These are phyloP conservation scores for Cyprinodon diabolis DNA, from an alignment of 2,797 vertebrate species.

Conservation along the genomic window DNA sequence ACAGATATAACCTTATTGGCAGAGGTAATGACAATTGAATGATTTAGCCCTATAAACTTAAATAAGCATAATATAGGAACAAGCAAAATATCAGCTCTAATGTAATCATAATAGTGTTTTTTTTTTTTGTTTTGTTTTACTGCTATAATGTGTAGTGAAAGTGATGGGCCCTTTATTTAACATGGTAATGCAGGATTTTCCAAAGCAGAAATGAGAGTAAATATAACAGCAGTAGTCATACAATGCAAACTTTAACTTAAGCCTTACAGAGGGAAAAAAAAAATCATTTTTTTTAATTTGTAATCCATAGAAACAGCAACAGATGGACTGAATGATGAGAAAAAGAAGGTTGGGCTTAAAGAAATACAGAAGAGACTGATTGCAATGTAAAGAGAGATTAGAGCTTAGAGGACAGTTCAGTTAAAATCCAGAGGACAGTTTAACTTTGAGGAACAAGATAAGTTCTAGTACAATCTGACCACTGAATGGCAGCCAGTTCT, in stretches of 20 bases:
- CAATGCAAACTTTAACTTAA: not conserved
- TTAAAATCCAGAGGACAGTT: not conserved
- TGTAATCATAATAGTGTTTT: not conserved
- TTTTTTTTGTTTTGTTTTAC: not conserved
- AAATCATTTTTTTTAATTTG: not conserved
- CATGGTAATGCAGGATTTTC: not conserved
- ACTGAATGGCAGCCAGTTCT: conserved; percentile 1
- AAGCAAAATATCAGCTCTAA: not conserved
- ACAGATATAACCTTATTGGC: too few relatives aligned
- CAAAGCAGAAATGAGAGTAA: not conserved
- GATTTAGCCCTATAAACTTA: not conserved
- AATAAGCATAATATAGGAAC: not conserved
- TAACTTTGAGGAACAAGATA: conserved; percentile 10
- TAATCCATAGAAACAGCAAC: conserved; percentile 24
- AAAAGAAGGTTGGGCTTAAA: conserved; percentile 25
- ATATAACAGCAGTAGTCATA: not conserved
- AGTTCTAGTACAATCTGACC: not conserved
- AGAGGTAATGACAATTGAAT: too few relatives aligned
- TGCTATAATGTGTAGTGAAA: not conserved
- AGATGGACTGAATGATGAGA: conserved; percentile 59
- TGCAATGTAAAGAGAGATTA: conserved; percentile 63
- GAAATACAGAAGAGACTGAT: conserved; percentile 56
- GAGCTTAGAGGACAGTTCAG: conserved; percentile 46
- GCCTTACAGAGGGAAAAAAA: not conserved
- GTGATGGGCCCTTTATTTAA: not conserved